phyloP scores from a whole-genome alignment of 2,113 vertebrate genomes.

The Corythornis vintsioides region DNA sequence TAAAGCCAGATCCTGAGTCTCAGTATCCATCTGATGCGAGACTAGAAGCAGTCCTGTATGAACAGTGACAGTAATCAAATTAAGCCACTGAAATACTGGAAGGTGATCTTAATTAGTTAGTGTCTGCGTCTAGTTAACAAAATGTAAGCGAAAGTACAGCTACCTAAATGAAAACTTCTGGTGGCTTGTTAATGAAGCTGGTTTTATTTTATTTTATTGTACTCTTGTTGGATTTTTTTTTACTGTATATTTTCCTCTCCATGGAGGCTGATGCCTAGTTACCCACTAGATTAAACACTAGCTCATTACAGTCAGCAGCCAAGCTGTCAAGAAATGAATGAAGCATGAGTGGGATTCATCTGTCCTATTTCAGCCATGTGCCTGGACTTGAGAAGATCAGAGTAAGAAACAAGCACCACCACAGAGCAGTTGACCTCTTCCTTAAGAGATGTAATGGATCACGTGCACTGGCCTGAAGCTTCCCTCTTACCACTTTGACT shows the following conservation, averaged over 20 bases:
- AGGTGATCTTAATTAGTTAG: not conserved
- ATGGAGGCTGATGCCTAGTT: not conserved
- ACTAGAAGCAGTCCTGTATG: not conserved
- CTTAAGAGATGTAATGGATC: not conserved
- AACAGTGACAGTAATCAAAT: slow-evolving; percentile 5
- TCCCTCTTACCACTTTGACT: not conserved
- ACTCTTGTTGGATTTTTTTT: not conserved
- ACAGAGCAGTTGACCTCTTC: not conserved
- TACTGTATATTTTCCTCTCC: not conserved
- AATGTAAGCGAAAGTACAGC: not conserved
- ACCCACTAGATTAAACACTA: not conserved
- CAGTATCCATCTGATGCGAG: not conserved
- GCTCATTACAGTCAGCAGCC: not conserved
- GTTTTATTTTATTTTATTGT: slow-evolving; percentile 1
- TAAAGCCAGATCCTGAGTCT: not conserved
- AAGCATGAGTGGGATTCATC: not conserved
- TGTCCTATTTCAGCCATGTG: not conserved
- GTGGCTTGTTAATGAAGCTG: not conserved
- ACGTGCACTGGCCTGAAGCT: not conserved
- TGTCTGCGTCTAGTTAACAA: not conserved
- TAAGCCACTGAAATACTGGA: not conserved
- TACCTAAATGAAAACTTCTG: not conserved
- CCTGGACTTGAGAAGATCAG: not conserved
- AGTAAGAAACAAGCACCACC: not conserved
- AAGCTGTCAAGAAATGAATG: not conserved